A percentile compares a stretch with the other conserved stretches of the same genome.
Evolutionary conservation across 1,140 invertebrate species (phyloP).

Genomic region (Drosophila erecta): DNA sequence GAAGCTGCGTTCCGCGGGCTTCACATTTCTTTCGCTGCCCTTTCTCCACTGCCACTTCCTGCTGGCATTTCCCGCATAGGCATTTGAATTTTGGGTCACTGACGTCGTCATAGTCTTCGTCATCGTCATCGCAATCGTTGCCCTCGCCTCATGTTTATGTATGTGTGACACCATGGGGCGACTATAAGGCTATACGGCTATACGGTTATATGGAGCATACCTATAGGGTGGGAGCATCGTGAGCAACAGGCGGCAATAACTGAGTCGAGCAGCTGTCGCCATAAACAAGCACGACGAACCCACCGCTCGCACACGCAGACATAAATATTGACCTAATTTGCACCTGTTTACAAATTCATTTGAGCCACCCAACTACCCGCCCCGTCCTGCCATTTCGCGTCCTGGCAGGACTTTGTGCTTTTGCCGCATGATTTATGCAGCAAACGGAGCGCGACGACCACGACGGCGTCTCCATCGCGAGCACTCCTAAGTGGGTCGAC

Average conservation of each 20-base stretch:
- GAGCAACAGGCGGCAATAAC: slow-evolving; percentile 35
- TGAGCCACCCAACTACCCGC: slow-evolving; percentile 22
- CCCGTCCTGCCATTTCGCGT: slow-evolving; percentile 5
- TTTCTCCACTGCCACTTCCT: slow-evolving; percentile 27
- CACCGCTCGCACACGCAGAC: slow-evolving; percentile 24
- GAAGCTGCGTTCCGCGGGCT: slow-evolving; percentile 8
- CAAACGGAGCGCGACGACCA: slow-evolving; percentile 51
- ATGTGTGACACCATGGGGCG: slow-evolving; percentile 30
- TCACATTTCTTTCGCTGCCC: slow-evolving; percentile 25
- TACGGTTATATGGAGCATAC: slow-evolving; percentile 16
- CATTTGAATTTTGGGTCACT: slow-evolving; percentile 81
- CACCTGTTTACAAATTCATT: slow-evolving; percentile 81
- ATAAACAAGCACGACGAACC: slow-evolving; percentile 39
- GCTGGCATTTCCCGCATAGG: slow-evolving; percentile 61
- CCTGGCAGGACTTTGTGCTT: slow-evolving; percentile 69
- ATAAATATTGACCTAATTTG: slow-evolving; percentile 81
- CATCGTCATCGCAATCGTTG: slow-evolving; percentile 10
- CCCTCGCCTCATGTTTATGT: slow-evolving; percentile 67
- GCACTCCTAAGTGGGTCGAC: slow-evolving; percentile 57
- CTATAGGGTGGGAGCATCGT: neutral
- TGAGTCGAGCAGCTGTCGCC: slow-evolving; percentile 40
- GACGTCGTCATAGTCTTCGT: slow-evolving; percentile 50
- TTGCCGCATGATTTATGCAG: slow-evolving; percentile 78
- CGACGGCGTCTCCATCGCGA: slow-evolving; percentile 28
- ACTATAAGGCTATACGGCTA: neutral